Evolutionary conservation across 2,888 invertebrate genomes (phyloP), one percentile per base, ranked within the genome.

Genomic region (Ethmia dodecea): DNA sequence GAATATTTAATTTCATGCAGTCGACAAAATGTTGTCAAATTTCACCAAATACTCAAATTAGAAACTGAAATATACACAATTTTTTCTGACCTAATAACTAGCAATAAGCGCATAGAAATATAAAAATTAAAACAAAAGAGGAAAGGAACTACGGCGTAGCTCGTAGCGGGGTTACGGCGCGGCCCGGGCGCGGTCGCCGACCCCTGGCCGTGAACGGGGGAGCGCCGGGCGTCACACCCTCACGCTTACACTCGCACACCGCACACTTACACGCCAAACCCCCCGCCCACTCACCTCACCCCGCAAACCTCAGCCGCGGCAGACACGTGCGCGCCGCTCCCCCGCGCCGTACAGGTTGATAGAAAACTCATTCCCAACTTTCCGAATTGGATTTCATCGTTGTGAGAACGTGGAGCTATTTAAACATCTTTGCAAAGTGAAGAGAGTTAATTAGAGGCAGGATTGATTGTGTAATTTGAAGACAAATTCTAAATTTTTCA

Each of bases 151-250:
- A 33, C 64, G 69, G 59, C 63, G 63, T 60, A 58, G 60, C 3
- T 27, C 71, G 78, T 78, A 77, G 80, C 73, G 79, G 60, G 77
- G 75, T 77, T 77, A 79, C 80, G 73, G 35, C 76, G 11, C 72
- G 73, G 81, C 76, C 66, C 75, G 80, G 83, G 80, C 67, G 75
- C 79, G 86, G 83, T 84, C 86, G 83, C 52, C 80, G 84, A 86
- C 83, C 84, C 83, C 84, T 86, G 84, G 86, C 86, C 86, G 76
- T 84, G 84, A 83, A 83, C 83, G 78, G 79, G 80, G 83, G 80
- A 65, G 75, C 70, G 68, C 59, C 72, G 58, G 58, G 56, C 40
- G 35, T 34, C 39, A 18, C 35, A 28, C 32, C 20, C 40, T 31
- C 40, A 43, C 31, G 31, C 40, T 36, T 42, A 37, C 37, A 36